phyloP scores from a whole-genome alignment of 2,888 invertebrate species.

The Drosophila nr. perissopoda region DNA sequence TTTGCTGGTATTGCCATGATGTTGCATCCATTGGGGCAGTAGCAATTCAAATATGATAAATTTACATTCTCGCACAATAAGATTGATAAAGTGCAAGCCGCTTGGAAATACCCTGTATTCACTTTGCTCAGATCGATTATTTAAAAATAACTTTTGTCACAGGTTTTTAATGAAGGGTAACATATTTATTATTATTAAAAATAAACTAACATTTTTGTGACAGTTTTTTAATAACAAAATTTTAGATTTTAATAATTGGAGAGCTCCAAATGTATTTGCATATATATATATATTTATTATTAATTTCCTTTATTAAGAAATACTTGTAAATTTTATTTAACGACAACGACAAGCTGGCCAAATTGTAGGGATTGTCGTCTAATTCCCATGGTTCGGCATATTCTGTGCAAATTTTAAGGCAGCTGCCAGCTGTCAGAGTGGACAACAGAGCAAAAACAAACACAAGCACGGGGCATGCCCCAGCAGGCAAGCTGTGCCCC shows the following conservation, averaged over 20 bases:
- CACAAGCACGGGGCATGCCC: constrained; percentile 17
- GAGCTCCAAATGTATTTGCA: background rate
- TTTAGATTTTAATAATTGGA: background rate
- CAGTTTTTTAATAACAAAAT: background rate
- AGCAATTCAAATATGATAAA: constrained; percentile 49
- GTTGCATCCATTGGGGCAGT: constrained; percentile 16
- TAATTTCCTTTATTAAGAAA: constrained; percentile 10
- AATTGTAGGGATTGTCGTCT: constrained; percentile 70
- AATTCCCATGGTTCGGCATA: constrained; percentile 65
- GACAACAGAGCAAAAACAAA: constrained; percentile 47
- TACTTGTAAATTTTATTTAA: constrained; percentile 72
- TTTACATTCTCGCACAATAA: constrained; percentile 27
- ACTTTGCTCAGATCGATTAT: background rate
- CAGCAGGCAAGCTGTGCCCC: constrained; percentile 36
- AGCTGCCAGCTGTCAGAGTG: constrained; percentile 76
- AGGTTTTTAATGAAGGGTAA: background rate
- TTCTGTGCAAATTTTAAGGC: constrained; percentile 69
- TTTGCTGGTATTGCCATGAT: constrained; percentile 21
- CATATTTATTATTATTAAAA: background rate
- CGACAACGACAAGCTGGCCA: constrained; percentile 54
- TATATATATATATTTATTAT: background rate
- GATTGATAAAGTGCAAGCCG: constrained; percentile 27
- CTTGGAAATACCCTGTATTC: background rate
- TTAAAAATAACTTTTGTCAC: background rate
- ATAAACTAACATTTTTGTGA: background rate